These are phyloP conservation scores for Pomatostomus ruficeps DNA, from an alignment of 2,113 vertebrate species.

Conservation along the genomic window DNA sequence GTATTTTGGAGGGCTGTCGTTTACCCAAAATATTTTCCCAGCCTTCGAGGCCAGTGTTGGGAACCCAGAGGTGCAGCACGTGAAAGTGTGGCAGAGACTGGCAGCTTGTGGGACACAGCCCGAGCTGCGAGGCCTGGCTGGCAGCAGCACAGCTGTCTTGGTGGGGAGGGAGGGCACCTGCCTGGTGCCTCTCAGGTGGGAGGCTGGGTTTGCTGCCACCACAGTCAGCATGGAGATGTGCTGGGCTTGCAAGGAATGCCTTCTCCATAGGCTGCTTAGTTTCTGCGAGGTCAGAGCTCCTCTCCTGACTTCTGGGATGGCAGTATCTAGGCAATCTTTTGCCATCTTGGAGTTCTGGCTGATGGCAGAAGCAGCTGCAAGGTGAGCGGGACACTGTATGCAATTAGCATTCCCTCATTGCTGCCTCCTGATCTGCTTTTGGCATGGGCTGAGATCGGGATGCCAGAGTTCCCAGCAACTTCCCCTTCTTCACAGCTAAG, in stretches of 20 bases:
- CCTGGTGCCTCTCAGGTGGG: neutral
- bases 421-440: neutral
- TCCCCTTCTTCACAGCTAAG: neutral
- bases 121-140: rapidly evolving
- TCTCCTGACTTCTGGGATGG: neutral
- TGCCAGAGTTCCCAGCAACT: neutral
- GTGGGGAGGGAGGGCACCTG: neutral
- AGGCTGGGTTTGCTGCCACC: neutral
- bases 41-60: neutral
- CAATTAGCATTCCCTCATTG: neutral
- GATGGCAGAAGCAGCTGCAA: neutral
- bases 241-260: neutral
- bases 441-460: neutral
- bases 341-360: neutral
- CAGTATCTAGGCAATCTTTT: neutral
- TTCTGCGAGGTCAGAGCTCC: neutral
- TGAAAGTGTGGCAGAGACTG: neutral
- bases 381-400: rapidly evolving
- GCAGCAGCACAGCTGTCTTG: neutral
- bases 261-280: neutral
- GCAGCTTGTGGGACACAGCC: neutral
- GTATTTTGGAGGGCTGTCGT: neutral
- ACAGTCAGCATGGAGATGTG: neutral
- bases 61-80: neutral
- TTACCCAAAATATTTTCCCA: neutral